Evolutionary conservation across 2,113 vertebrate species (phyloP).

Genomic region (Suricata suricatta): DNA sequence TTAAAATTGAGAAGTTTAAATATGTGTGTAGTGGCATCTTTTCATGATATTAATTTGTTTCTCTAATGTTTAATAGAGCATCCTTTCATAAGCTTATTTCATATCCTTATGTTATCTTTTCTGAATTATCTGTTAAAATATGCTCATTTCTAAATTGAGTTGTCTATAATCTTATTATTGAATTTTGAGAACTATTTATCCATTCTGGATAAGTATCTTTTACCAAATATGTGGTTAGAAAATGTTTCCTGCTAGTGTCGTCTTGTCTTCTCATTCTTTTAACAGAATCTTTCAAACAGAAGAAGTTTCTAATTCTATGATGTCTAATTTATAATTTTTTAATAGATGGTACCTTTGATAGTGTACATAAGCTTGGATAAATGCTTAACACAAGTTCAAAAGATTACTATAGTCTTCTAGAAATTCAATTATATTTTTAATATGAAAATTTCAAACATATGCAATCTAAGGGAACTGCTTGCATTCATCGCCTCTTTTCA

Average conservation of each 20-base stretch:
- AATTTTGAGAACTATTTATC: not conserved
- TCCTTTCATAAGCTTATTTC: not conserved
- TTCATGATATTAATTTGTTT: not conserved
- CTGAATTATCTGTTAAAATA: not conserved
- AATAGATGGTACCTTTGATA: not conserved
- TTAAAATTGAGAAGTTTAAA: not conserved
- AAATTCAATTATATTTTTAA: not conserved
- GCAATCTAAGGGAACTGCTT: not conserved
- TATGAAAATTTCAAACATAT: not conserved
- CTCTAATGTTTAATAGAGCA: not conserved
- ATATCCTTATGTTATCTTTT: not conserved
- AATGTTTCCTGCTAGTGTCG: not conserved
- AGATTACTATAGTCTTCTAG: not conserved
- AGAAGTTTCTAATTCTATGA: not conserved
- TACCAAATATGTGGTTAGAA: not conserved
- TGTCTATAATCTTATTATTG: not conserved
- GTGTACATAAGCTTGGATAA: not conserved
- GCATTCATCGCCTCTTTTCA: not conserved
- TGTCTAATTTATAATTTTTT: not conserved
- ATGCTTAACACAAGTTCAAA: not conserved
- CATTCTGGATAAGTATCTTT: not conserved
- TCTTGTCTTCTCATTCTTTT: not conserved
- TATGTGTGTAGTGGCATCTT: not conserved
- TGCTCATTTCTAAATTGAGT: not conserved
- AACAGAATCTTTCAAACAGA: not conserved